These are phyloP conservation scores for Amorpha juglandis DNA, from an alignment of 2,888 invertebrate genomes.

Conservation along the genomic window DNA sequence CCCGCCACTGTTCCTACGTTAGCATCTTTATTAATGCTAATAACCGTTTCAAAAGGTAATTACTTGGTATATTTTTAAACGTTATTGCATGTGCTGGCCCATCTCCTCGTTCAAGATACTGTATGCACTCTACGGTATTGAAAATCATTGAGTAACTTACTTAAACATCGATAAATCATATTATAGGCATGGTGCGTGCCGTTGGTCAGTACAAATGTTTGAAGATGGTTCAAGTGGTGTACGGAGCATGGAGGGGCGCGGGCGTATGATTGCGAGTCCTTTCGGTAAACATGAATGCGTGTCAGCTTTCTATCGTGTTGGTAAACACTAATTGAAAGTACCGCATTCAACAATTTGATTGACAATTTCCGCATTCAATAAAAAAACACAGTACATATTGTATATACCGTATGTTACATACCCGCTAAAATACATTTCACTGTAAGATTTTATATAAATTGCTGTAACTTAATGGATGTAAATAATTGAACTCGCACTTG, in stretches of 20 bases:
- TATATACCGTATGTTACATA: too few species aligned
- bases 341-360: constrained; percentile 30
- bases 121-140: constrained; percentile 36
- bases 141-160: constrained; percentile 40
- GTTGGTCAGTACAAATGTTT: constrained; percentile 49
- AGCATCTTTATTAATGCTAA: constrained; percentile 12
- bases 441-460: too few species aligned
- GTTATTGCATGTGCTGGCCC: constrained; percentile 6
- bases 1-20: background rate
- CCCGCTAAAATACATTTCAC: too few species aligned
- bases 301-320: constrained; percentile 57
- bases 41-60: constrained; percentile 20
- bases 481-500: too few species aligned
- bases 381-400: too few species aligned
- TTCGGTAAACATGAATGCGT: constrained; percentile 34
- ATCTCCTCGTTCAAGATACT: constrained; percentile 24
- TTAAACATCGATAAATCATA: constrained; percentile 42
- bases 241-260: constrained; percentile 18
- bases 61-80: constrained; percentile 21
- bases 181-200: constrained; percentile 34
- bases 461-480: too few species aligned
- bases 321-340: constrained; percentile 55
- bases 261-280: constrained; percentile 40
- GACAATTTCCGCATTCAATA: background rate
- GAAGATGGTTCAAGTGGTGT: constrained; percentile 38